These are phyloP conservation scores for Dugesia japonica DNA, from an alignment of 2,888 invertebrate genomes.

Conservation along the genomic window DNA sequence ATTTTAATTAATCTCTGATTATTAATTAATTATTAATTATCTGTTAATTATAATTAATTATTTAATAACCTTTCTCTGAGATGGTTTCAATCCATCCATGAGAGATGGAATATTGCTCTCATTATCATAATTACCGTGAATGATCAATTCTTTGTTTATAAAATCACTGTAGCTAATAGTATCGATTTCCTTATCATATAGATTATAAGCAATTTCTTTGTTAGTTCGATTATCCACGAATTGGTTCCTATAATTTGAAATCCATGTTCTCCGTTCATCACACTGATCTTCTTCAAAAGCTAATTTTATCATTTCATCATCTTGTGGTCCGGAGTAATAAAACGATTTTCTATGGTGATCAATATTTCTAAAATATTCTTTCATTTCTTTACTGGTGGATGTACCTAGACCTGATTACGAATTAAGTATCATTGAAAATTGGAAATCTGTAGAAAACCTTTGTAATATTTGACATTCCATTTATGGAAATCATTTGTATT, in stretches of 20 bases:
- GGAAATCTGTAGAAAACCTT: too few species aligned
- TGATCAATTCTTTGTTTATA: slow-evolving; percentile 78
- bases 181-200: slow-evolving; percentile 75
- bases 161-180: slow-evolving; percentile 71
- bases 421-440: too few species aligned
- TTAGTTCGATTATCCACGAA: slow-evolving; percentile 49
- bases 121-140: slow-evolving; percentile 87
- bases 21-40: too few species aligned
- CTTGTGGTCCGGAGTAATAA: slow-evolving; percentile 66
- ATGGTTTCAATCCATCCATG: slow-evolving; percentile 80
- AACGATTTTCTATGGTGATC: slow-evolving; percentile 73
- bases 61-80: slow-evolving; percentile 84
- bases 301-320: slow-evolving; percentile 79
- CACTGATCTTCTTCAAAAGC: slow-evolving; percentile 85
- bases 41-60: too few species aligned
- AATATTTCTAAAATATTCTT: slow-evolving; percentile 95
- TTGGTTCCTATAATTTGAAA: slow-evolving; percentile 56
- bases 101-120: slow-evolving; percentile 66
- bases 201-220: slow-evolving; percentile 56
- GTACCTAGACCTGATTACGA: slow-evolving; percentile 99
- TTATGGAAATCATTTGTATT: slow-evolving; percentile 73
- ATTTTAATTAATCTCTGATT: too few species aligned
- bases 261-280: slow-evolving; percentile 88
- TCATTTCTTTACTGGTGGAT: slow-evolving; percentile 89
- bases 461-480: slow-evolving; percentile 95